Evolutionary conservation across 2,797 vertebrate genomes (phyloP), one percentile per base, ranked within the genome.

Genomic region (Picus viridis): DNA sequence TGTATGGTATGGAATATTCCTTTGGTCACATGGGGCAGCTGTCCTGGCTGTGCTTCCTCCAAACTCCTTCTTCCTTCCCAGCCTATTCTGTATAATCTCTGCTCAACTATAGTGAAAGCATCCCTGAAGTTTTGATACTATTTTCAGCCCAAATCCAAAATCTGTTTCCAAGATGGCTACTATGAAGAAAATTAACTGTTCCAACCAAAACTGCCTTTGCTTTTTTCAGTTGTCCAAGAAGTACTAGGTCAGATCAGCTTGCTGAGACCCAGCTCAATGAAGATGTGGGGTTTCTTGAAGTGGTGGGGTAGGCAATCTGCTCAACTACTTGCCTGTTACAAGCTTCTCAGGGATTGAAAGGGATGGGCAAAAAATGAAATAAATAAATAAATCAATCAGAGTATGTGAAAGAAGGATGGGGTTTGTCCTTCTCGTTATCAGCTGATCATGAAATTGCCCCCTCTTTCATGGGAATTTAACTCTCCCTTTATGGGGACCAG

Each of bases 71-170:
- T 49, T 22, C 19, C 12, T 0, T 2, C 5, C 12, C 16, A 39
- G 30, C 5, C 54, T 41, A 6, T 32, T 34, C 12, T 1, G 24
- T 47, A 62, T 16, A 8, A 59, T 30, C 10, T 0, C 39, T 51
- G 24, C 51, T 83, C 64, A 64, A 41, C 12, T 34, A 6, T 3
- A 34, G 4, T 0, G 0, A 64, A 68, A 51, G 24, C 15, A 69
- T 12, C 19, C 29, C 26, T 16, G 16, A 6, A 1, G 29, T n/a
- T 63, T 6, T 51, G 57, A 2, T 51, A 7, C 56, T 5, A 1
- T 29, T 30, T 20, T 3, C 59, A 92, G n/a, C 43, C 63, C 27
- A 78, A 20, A 59, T 26, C 18, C 32, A 32, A 58, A 78, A 6
- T 30, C 26, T 0, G 54, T 16, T 18, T 26, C 27, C 3, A 2